Conservation (phyloP, 2,797 vertebrate species). For the Danio albolineatus region DNA sequence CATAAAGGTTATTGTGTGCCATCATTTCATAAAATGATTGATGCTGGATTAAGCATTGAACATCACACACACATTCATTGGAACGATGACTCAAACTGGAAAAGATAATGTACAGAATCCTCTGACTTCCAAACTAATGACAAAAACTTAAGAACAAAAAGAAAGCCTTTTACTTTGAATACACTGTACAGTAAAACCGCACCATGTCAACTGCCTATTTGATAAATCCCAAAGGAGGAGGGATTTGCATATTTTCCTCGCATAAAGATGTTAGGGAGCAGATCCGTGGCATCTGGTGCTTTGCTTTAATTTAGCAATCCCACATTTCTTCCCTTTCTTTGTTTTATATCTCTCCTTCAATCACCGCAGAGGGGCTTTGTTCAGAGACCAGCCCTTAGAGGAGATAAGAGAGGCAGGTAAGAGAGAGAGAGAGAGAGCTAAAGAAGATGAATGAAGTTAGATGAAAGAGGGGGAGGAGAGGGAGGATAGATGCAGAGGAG, state of each 20-base stretch:
- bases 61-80: not conserved
- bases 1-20: not conserved
- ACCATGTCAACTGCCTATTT: slow-evolving; percentile 1
- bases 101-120: not conserved
- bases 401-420: slow-evolving; percentile 44
- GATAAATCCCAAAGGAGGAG: slow-evolving; percentile 22
- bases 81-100: not conserved
- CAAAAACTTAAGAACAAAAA: no score
- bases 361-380: slow-evolving; percentile 33
- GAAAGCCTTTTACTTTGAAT: no score
- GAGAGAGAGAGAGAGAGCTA: slow-evolving; percentile 21
- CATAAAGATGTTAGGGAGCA: slow-evolving; percentile 20
- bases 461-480: slow-evolving; percentile 41
- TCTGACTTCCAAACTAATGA: not conserved
- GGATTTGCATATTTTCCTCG: slow-evolving; percentile 31
- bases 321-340: slow-evolving; percentile 23
- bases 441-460: slow-evolving; percentile 48
- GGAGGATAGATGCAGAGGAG: slow-evolving; percentile 41
- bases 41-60: not conserved
- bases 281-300: slow-evolving; percentile 15
- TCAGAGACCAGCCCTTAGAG: slow-evolving; percentile 43
- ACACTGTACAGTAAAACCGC: not conserved
- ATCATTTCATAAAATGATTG: not conserved
- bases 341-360: slow-evolving; percentile 29
- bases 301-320: slow-evolving; percentile 40